phyloP scores from a whole-genome alignment of 2,797 vertebrate species.

The Clarias pachynema region DNA sequence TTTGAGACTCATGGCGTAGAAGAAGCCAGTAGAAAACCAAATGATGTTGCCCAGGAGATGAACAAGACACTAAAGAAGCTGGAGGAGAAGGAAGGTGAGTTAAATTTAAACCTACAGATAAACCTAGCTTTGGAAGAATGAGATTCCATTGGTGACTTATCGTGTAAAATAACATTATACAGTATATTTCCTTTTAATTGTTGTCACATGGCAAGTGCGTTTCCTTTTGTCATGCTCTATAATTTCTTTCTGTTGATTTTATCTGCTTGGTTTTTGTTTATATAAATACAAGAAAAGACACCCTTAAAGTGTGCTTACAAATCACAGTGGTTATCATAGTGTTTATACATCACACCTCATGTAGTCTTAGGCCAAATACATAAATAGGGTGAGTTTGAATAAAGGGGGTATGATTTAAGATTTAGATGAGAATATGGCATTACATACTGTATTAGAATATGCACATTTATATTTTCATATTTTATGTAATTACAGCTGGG shows the following conservation, averaged over 20 bases:
- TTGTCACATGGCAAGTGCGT: neutral
- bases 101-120: neutral
- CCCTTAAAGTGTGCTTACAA: neutral
- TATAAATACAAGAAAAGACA: neutral
- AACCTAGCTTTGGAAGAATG: too few species aligned
- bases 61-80: conserved; percentile 77
- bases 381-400: neutral
- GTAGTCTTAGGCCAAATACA: neutral
- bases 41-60: conserved; percentile 78
- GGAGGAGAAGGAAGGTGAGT: conserved; percentile 78
- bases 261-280: neutral
- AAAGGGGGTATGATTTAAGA: neutral
- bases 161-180: neutral
- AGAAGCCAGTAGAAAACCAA: conserved; percentile 80
- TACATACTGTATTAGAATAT: neutral
- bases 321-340: neutral
- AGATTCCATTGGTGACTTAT: neutral
- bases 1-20: conserved; percentile 85
- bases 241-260: neutral
- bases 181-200: neutral
- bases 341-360: neutral
- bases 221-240: neutral
- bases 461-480: neutral
- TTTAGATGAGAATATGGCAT: neutral
- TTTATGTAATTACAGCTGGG: too few species aligned